Evolutionary conservation across 2,797 vertebrate species (phyloP), one percentile per base, ranked within the genome.

Genomic region (Urophycis tenuis): DNA sequence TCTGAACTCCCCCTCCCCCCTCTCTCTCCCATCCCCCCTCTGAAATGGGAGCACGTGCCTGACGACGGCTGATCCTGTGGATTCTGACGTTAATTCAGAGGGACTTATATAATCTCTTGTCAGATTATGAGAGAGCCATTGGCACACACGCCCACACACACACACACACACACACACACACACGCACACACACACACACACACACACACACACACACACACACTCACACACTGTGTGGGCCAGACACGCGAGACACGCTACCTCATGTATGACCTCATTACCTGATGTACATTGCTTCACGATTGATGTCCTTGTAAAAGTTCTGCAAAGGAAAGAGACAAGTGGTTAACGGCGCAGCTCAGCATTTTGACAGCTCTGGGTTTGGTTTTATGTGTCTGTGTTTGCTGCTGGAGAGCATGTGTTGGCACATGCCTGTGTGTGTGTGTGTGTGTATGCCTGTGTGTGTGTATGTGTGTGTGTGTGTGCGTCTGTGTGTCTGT

Each of bases 241-340:
- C 7, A 39, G 7, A 80, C 53, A 53, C 14, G 75, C 15, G 31
- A 67, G 70, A 39, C 75, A 15, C 81, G 77, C 31, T 39, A 78
- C 49, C 79, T 64, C 3, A 71, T 71, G 76, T 79, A 33, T 4
- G 79, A 80, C 72, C 49, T 71, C 29, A 77, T 53, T 72, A 99
- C 97, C 97, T 97, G 93, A 99, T 98, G 78, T 99, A 99, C 96
- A 99, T 99, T 83, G 93, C 96, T 75, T 99, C 97, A 31, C 97
- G 95, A 85, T 98, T 98, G 89, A 97, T 98, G 86, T 96, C 94
- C 91, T 99, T 99, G 95, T 99, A 99, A 91, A 99, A 99, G 91
- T 99, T 99, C 97, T 99, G 90, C 76, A 84, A 85, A 87, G 19
- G 85, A 81, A 78, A 12, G 11, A 85, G 35, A 10, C 11, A 31